Evolutionary conservation across 1,140 invertebrate genomes (phyloP).

Genomic region (Drosophila navojoa): DNA sequence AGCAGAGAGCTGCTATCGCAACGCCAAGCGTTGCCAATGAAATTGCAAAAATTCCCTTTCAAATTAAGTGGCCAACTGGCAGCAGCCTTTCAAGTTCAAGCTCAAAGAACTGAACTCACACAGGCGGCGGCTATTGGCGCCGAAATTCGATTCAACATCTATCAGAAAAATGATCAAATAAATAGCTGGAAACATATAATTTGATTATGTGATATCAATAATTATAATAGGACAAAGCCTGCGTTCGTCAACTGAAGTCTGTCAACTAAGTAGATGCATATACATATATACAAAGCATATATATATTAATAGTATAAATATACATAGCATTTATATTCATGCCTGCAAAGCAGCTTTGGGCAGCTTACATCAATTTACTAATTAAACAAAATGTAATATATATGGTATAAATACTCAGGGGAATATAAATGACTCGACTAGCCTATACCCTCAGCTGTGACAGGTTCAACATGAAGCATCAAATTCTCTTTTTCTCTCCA

Average conservation of each 20-base stretch:
- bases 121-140: too few species aligned
- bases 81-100: neutral
- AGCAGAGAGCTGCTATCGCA: neutral
- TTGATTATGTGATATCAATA: neutral
- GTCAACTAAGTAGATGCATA: neutral
- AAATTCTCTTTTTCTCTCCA: neutral
- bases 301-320: neutral
- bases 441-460: neutral
- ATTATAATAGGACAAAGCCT: neutral
- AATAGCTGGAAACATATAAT: too few species aligned
- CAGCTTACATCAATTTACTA: constrained; percentile 10
- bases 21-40: neutral
- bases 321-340: neutral
- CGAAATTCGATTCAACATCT: neutral
- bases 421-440: neutral
- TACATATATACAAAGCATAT: neutral
- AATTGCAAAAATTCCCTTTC: constrained; percentile 5
- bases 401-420: neutral
- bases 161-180: too few species aligned
- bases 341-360: neutral
- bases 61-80: neutral
- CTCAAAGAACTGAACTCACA: neutral
- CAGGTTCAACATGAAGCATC: too few species aligned
- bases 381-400: constrained; percentile 1
- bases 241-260: constrained; percentile 6